A percentile compares a stretch with the other conserved stretches of the same genome.
Evolutionary conservation across 2,113 vertebrate genomes (phyloP).

Genomic region (Thamnophis sirtalis): DNA sequence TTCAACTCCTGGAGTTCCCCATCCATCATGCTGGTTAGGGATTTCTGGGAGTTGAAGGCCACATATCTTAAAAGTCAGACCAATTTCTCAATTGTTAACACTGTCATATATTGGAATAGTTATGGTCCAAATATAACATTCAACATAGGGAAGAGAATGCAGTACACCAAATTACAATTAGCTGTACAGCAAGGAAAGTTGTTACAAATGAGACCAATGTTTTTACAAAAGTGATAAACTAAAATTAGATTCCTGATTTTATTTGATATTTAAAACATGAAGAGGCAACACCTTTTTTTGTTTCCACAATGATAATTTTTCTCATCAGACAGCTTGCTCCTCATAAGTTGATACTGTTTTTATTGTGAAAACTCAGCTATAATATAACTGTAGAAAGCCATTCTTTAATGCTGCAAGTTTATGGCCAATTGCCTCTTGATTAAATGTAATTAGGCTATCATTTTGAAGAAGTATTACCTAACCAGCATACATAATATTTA

Average conservation of each 20-base stretch:
- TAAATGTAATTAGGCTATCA: background rate
- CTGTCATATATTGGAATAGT: background rate
- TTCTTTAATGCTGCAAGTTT: background rate
- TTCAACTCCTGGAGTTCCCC: background rate
- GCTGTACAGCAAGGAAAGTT: background rate
- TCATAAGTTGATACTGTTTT: background rate
- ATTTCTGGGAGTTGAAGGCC: background rate
- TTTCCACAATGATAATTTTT: background rate
- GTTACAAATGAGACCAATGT: background rate
- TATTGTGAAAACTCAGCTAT: background rate
- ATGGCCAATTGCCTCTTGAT: background rate
- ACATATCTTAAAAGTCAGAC: background rate
- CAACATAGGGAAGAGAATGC: background rate
- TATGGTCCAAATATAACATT: background rate
- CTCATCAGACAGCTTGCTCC: background rate
- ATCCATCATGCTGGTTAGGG: background rate
- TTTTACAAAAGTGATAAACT: conserved; percentile 2
- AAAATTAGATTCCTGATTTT: conserved; percentile 17
- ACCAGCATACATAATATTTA: background rate
- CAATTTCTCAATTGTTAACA: background rate
- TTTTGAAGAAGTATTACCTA: background rate
- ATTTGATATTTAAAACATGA: background rate
- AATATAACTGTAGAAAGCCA: background rate
- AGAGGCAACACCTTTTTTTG: background rate
- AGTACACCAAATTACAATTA: conserved; percentile 3